Evolutionary conservation across 1,140 invertebrate species (phyloP).

Genomic region (Sycobia sp.): DNA sequence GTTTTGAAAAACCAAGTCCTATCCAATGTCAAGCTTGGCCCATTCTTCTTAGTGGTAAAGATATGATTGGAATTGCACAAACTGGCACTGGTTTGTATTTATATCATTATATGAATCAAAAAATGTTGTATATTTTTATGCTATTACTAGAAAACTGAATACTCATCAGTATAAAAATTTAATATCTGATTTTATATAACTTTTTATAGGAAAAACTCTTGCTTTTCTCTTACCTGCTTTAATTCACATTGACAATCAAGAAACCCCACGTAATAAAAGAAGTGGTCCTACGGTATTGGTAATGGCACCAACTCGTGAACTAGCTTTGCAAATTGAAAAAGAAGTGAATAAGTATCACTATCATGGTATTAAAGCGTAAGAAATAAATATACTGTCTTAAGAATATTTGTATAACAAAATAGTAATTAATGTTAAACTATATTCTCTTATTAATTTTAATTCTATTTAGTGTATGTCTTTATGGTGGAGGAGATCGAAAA

Average conservation of each 20-base stretch:
- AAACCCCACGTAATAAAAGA: conserved; percentile 69
- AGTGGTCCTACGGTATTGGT: conserved; percentile 84
- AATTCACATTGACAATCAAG: conserved; percentile 85
- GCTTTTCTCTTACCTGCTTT: conserved; percentile 90
- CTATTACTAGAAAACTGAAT: too few species aligned
- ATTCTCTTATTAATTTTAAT: conserved; percentile 8
- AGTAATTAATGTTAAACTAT: not conserved
- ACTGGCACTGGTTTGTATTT: conserved; percentile 81
- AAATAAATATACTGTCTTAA: too few species aligned
- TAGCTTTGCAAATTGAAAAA: conserved; percentile 88
- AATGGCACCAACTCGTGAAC: conserved; percentile 87
- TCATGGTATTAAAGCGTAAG: conserved; percentile 79
- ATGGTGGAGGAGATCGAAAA: conserved; percentile 80
- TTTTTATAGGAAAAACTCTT: conserved; percentile 76
- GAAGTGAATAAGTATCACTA: conserved; percentile 89
- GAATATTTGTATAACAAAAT: not conserved
- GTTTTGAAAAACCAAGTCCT: conserved; percentile 84
- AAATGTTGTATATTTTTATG: too few species aligned
- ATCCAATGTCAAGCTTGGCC: conserved; percentile 94
- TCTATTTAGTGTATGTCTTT: conserved; percentile 77
- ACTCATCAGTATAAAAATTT: not conserved
- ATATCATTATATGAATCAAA: too few species aligned
- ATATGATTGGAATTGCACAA: conserved; percentile 93
- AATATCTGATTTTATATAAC: conserved; percentile 2
- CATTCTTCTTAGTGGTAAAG: conserved; percentile 79